A percentile compares a stretch with the other conserved stretches of the same genome.
Evolutionary conservation across 2,797 vertebrate species (phyloP).

Genomic region (Chaetodon trifasciatus): DNA sequence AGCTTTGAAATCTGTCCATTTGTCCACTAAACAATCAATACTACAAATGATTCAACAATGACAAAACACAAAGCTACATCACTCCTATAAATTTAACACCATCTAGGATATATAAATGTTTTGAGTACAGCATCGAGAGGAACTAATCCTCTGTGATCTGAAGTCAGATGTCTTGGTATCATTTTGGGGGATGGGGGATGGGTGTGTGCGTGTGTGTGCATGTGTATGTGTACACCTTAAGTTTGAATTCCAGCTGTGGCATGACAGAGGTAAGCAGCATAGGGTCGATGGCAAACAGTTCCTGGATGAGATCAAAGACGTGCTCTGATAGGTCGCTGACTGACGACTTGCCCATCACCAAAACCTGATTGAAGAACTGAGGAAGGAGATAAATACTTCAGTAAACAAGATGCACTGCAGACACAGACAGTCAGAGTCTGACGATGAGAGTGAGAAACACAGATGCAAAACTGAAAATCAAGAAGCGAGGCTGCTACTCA

Average conservation of each 20-base stretch:
- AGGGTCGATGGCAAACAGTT: conserved; percentile 97
- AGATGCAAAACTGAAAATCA: background rate
- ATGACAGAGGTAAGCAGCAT: conserved; percentile 97
- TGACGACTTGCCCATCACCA: conserved; percentile 98
- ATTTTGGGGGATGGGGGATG: background rate
- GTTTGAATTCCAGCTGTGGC: conserved; percentile 99
- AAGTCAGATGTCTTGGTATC: background rate
- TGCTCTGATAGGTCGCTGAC: conserved; percentile 99
- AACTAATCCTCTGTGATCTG: background rate
- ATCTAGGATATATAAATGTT: background rate
- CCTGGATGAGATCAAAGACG: conserved; percentile 99
- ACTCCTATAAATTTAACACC: background rate
- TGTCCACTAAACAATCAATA: background rate
- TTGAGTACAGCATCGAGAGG: background rate
- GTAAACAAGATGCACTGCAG: background rate
- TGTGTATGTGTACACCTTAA: conserved; percentile 88
- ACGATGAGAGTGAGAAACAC: background rate
- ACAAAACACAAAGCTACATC: background rate
- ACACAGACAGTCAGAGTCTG: background rate
- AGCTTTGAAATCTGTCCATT: background rate
- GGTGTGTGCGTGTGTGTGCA: conserved; percentile 10
- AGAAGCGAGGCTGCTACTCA: conserved; percentile 79
- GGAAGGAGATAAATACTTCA: conserved; percentile 8
- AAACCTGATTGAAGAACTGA: conserved; percentile 99
- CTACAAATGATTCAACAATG: background rate